phyloP scores from a whole-genome alignment of 1,140 invertebrate species.

The Delia radicum region DNA sequence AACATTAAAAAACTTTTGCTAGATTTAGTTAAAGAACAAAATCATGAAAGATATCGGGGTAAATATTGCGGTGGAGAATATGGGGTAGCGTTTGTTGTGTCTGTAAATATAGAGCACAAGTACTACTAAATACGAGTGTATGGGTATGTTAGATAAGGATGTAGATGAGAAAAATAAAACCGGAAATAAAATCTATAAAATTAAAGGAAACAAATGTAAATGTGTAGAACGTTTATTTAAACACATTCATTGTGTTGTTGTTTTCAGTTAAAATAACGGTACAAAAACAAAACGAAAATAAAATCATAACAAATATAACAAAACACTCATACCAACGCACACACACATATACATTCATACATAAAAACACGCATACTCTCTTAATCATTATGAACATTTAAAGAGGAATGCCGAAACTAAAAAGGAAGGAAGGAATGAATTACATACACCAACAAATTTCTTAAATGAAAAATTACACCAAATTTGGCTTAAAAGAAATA shows the following conservation, averaged over 20 bases:
- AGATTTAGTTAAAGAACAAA: not conserved
- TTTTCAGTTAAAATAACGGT: not conserved
- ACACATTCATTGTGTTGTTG: not conserved
- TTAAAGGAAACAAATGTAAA: not conserved
- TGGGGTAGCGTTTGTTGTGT: not conserved
- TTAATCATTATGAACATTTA: not conserved
- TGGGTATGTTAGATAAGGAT: not conserved
- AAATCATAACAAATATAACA: not conserved
- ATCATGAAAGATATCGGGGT: not conserved
- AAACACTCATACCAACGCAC: not conserved
- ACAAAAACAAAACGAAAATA: not conserved
- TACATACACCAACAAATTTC: not conserved
- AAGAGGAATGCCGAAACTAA: not conserved
- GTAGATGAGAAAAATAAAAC: not conserved
- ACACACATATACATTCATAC: not conserved
- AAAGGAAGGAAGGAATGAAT: not conserved
- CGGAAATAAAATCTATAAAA: slow-evolving; percentile 2
- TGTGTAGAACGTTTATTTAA: not conserved
- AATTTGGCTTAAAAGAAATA: not conserved
- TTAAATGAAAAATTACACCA: not conserved
- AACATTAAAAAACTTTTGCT: not conserved
- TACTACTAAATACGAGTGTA: not conserved
- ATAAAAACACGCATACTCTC: not conserved
- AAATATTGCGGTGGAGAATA: not conserved
- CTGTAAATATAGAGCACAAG: not conserved